A percentile compares a stretch with the other conserved stretches of the same genome.
These are phyloP conservation scores for Urechis unicinctus DNA, from an alignment of 2,888 invertebrate species.

Conservation along the genomic window DNA sequence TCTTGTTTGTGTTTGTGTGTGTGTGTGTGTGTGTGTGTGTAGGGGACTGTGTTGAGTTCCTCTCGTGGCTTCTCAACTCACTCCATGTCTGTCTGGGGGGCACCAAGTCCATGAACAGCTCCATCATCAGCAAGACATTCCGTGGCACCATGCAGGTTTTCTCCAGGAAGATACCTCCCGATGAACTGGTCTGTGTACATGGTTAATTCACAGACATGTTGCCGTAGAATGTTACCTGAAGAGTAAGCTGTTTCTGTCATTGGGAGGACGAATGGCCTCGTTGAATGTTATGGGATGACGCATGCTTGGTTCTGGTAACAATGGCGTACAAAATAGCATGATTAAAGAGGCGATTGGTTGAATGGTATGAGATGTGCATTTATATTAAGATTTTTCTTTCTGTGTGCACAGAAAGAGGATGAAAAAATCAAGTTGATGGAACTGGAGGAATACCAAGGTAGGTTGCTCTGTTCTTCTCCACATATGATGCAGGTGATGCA, in stretches of 20 bases:
- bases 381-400: neutral
- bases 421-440: constrained; percentile 72
- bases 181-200: constrained; percentile 59
- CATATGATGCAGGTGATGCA: too few relatives aligned
- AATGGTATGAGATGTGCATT: neutral
- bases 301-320: too few relatives aligned
- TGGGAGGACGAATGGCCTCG: too few relatives aligned
- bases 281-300: too few relatives aligned
- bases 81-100: constrained; percentile 84
- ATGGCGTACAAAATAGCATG: too few relatives aligned
- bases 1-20: too few relatives aligned
- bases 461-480: too few relatives aligned
- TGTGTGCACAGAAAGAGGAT: constrained; percentile 64
- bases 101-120: constrained; percentile 67
- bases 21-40: too few relatives aligned
- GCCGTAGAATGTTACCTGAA: too few relatives aligned
- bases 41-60: constrained; percentile 95
- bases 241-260: too few relatives aligned
- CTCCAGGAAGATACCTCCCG: constrained; percentile 78
- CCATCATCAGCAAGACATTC: constrained; percentile 92
- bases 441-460: constrained; percentile 74
- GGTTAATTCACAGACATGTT: neutral
- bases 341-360: too few relatives aligned
- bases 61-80: constrained; percentile 97
- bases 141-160: constrained; percentile 58